These are phyloP conservation scores for Australoheros scitulus DNA, from an alignment of 2,113 vertebrate species.

Conservation along the genomic window DNA sequence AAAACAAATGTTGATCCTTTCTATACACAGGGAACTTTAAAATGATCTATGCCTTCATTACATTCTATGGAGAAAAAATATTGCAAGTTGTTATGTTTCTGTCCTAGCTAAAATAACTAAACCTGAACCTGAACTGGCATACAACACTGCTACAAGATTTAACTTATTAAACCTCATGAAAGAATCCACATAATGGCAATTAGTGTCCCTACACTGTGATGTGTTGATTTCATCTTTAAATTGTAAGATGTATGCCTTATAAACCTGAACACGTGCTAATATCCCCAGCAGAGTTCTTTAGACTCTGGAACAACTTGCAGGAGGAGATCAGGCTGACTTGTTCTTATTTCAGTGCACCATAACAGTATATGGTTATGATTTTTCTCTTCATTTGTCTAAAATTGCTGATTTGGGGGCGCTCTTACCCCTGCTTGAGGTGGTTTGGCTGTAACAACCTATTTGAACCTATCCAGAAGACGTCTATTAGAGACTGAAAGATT, in stretches of 20 bases:
- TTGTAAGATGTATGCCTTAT: neutral
- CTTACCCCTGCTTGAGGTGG: neutral
- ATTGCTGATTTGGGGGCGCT: neutral
- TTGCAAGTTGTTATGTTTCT: no score
- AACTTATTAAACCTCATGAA: no score
- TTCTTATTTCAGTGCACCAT: no score
- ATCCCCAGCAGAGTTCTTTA: neutral
- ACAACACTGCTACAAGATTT: no score
- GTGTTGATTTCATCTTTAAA: neutral
- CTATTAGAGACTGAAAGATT: constrained; percentile 22
- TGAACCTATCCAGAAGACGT: neutral
- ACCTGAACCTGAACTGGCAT: no score
- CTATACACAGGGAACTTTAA: no score
- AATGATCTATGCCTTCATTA: no score
- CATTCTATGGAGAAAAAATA: no score
- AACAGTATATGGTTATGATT: neutral
- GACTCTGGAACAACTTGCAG: neutral
- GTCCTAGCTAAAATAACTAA: no score
- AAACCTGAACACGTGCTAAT: neutral
- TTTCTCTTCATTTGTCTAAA: neutral
- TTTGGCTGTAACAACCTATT: neutral
- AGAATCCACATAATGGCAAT: neutral
- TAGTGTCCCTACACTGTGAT: neutral
- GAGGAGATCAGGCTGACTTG: neutral
- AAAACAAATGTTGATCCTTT: no score